Evolutionary conservation across 1,140 invertebrate species (phyloP).

Genomic region (Zelostemma sp.): DNA sequence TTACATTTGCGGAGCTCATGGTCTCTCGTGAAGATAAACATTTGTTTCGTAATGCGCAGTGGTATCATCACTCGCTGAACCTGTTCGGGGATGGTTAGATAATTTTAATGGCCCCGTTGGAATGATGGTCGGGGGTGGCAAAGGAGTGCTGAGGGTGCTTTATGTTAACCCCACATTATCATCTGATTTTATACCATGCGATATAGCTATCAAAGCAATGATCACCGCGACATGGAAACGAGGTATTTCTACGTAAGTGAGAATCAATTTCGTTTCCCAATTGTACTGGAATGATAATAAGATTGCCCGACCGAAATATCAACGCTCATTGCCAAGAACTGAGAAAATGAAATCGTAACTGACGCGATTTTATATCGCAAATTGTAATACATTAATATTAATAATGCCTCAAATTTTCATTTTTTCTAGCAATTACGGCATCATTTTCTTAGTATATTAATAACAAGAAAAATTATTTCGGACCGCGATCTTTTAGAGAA

Average conservation of each 20-base stretch:
- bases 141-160: constrained; percentile 83
- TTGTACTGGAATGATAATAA: no score
- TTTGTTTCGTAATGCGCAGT: constrained; percentile 69
- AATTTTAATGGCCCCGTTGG: constrained; percentile 95
- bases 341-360: no score
- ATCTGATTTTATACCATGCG: constrained; percentile 89
- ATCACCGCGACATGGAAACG: constrained; percentile 82
- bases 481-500: no score
- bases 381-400: no score
- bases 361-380: no score
- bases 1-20: background rate
- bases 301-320: background rate
- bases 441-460: no score
- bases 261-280: background rate
- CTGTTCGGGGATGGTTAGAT: constrained; percentile 89
- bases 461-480: no score
- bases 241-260: constrained; percentile 73
- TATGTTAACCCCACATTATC: constrained; percentile 74
- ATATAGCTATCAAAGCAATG: constrained; percentile 85
- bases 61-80: constrained; percentile 75
- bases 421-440: no score
- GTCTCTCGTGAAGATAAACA: background rate
- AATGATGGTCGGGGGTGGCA: constrained; percentile 80
- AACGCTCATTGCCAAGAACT: no score
- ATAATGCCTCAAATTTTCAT: no score